Base-by-base conservation (phyloP, 2,888 invertebrate genomes). In the Rambutsinella grinnellia region DNA sequence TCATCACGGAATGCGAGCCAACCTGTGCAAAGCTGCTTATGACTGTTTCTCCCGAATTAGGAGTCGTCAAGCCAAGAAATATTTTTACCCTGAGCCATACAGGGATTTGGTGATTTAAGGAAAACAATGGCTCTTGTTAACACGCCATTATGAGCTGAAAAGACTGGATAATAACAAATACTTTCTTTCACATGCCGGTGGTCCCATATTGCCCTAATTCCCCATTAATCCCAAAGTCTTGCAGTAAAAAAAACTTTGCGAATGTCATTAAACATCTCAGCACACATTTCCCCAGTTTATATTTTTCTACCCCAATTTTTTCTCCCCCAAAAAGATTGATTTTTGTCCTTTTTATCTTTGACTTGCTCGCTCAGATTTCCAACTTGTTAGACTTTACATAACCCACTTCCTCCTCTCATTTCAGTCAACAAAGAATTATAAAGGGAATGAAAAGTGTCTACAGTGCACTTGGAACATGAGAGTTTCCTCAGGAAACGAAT, bases 111-210 rank as follows among this genome's bases (percentile, higher is more conserved):
- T 54, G 61, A 69, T 61, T 69, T 53, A 61, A 51, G 61, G 46
- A 69, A 69, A 69, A 69, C 69, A 69, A 69, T 61, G 69, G 51
- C 54, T 28, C 69, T 69, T 69, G 69, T 69, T 69, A 69, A 69
- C 69, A 69, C 57, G 58, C 69, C 27, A 61, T 69, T 61, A 69
- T 53, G 68, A 69, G 53, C 54, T 61, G 46, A 54, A 46, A 54
- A 60, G 47, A 51, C 19, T 47, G 47, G 56, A 58, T 58, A 60
- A 60, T 60, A 60, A 60, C 44, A 57, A 67, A 51, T n/a, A 63
- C 36, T 24, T 36, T 36, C 13, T 36, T 36, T 36, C 13, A 36
- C 13, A 36, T 26, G 56, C 13, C 28, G 23, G 49, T 51, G 49
- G 67, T 67, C 67, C 47, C 58, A 67, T 49, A 67, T 67, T 67